Evolutionary conservation across 1,140 invertebrate genomes (phyloP), one percentile per base, ranked within the genome.

Genomic region (Stratiolaelaps scimitus): DNA sequence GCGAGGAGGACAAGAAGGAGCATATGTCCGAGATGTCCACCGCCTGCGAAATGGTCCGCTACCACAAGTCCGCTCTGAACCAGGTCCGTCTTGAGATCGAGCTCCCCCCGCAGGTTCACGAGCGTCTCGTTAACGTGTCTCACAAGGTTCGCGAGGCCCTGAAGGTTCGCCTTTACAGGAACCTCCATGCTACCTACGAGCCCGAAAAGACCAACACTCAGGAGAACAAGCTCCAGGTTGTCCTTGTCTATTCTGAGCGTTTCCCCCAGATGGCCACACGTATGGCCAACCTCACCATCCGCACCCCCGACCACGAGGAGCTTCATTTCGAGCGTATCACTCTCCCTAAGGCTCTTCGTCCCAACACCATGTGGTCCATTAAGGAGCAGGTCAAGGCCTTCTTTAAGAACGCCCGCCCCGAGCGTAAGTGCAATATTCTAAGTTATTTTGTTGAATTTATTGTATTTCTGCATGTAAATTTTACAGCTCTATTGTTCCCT

Each of bases 1-100:
- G 53, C 53, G 53, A 60, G 10, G 53, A 60, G 53, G 53, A 60
- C 53, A 60, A 60, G 23, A 60, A 20, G 23, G 23, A 60, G 53
- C 53, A 60, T 1, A 60, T 29, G 53, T 60, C 53, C 2, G 53
- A 60, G 26, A 60, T 60, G 53, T 60, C 53, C 53, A 60, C 15
- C 53, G 53, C 53, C 53, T 60, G 53, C 53, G 53, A 60, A 10
- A 60, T 29, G 15, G n/a, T 26, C 53, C 53, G 53, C 4, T n/a
- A 20, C 4, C 53, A 60, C 17, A 60, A 60, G 53, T 17, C 53
- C 23, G 53, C 53, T 23, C 53, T 60, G 2, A 60, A 60, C 23
- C 17, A 60, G 20, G 26, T 60, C 53, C 53, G 23, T 26, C 26
- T 60, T 34, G 53, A 60, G 4, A 60, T 60, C 23, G 15, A 60